Base-by-base conservation (phyloP, 2,113 vertebrate genomes). In the Xenus cinereus region DNA sequence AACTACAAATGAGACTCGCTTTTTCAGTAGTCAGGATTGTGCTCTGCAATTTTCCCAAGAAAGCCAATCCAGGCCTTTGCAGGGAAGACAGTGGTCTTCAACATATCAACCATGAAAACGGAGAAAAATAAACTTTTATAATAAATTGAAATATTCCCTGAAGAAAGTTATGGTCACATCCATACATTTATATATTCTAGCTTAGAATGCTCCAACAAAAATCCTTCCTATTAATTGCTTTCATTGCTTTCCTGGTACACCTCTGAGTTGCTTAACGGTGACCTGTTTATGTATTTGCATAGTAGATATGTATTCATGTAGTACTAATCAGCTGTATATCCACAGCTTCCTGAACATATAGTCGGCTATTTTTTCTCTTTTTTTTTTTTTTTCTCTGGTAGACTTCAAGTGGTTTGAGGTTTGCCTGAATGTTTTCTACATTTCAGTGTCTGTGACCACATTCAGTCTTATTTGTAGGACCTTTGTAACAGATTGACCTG, bases 341-440 rank as follows among this genome's bases (percentile, higher is more conserved):
- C 12, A 12, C 1, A 0, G 11, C 7, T 32, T 66, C 69, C 26
- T 22, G 32, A 74, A 71, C 1, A 12, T 16, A 15, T 0, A 46
- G 12, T 15, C 28, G 59, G 6, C 24, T 53, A 9, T 66, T 14
- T 15, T 27, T 53, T 27, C 4, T 51, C 14, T 14, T 51, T 27
- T 6, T 20, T 27, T n/a, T 11, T 4, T 4, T 14, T 30, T 27
- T 37, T 84, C 33, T 8, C 23, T 59, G 1, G 12, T 30, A 53
- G 18, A 24, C 2, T 1, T 95, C 37, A 50, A 46, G n/a, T 15
- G 6, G 1, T 67, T 77, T 84, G 37, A 63, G 12, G 6, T 84
- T 75, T 74, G 27, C 16, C 9, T 41, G 21, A 37, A 6, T 57
- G 5, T 66, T 84, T 82, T 59, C 41, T 78, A 6, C 5, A 16